Evolutionary conservation across 2,113 vertebrate species (phyloP).

Genomic region (Mus spicilegus): DNA sequence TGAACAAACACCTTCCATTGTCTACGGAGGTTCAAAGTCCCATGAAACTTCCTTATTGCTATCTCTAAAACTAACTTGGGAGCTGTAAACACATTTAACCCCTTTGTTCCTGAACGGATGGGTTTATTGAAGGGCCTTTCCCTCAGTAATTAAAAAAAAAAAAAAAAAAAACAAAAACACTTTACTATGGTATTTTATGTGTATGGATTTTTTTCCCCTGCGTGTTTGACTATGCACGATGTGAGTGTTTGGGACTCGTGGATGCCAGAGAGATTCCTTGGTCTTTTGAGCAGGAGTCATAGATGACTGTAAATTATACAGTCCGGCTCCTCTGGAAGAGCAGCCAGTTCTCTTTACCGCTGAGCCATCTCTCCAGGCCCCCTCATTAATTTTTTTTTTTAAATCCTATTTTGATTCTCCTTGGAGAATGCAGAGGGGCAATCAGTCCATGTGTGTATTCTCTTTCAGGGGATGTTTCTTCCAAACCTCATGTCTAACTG

Average conservation of each 20-base stretch:
- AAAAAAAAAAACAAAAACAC: neutral
- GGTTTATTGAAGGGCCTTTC: neutral
- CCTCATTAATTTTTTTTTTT: neutral
- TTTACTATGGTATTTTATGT: neutral
- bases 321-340: neutral
- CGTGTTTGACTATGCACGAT: neutral
- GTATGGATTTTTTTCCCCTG: neutral
- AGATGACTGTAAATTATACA: no score
- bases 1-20: constrained; percentile 79
- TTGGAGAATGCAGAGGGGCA: neutral
- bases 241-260: neutral
- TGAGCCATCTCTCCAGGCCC: neutral
- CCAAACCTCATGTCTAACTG: neutral
- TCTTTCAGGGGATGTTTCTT: neutral
- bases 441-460: neutral
- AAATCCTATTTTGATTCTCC: neutral
- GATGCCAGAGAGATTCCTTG: neutral
- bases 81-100: constrained; percentile 64
- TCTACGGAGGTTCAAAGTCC: constrained; percentile 59
- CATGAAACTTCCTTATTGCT: constrained; percentile 67
- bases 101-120: constrained; percentile 45
- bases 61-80: constrained; percentile 22
- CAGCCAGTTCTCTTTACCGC: neutral
- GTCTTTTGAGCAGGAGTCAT: neutral
- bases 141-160: neutral